Conservation (phyloP, 2,113 vertebrate genomes). For the Butorides virescens region DNA sequence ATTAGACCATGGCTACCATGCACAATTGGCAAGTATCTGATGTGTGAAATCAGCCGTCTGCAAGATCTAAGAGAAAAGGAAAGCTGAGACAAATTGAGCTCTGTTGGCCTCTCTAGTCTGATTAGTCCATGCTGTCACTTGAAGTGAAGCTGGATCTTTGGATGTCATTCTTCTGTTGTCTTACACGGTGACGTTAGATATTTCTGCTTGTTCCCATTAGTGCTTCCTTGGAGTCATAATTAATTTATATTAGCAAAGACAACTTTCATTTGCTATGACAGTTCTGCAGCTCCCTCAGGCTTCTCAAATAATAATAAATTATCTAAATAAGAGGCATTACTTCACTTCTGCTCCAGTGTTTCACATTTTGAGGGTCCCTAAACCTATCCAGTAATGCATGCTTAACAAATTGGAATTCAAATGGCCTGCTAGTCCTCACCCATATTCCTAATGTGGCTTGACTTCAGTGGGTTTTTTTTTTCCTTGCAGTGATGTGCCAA, state of each 20-base stretch:
- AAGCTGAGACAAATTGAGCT: slow-evolving; percentile 57
- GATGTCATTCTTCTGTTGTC: slow-evolving; percentile 27
- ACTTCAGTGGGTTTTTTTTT: background rate
- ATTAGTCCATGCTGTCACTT: slow-evolving; percentile 54
- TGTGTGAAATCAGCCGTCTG: slow-evolving; percentile 32
- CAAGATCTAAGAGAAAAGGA: slow-evolving; percentile 40
- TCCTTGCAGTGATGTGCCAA: background rate
- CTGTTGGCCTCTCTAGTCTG: slow-evolving; percentile 41
- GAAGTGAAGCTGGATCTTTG: slow-evolving; percentile 10
- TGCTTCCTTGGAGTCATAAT: slow-evolving; percentile 47
- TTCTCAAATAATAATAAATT: slow-evolving; percentile 51
- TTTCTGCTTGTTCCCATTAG: slow-evolving; percentile 45
- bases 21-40: slow-evolving; percentile 31
- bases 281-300: slow-evolving; percentile 33
- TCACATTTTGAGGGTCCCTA: background rate
- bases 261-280: slow-evolving; percentile 45
- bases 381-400: background rate
- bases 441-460: background rate
- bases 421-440: background rate
- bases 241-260: slow-evolving; percentile 58
- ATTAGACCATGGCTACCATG: background rate
- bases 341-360: slow-evolving; percentile 9
- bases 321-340: slow-evolving; percentile 19
- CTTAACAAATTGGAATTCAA: slow-evolving; percentile 11
- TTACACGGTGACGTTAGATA: background rate